Evolutionary conservation across 2,888 invertebrate species (phyloP).

Genomic region (Bombylius major): DNA sequence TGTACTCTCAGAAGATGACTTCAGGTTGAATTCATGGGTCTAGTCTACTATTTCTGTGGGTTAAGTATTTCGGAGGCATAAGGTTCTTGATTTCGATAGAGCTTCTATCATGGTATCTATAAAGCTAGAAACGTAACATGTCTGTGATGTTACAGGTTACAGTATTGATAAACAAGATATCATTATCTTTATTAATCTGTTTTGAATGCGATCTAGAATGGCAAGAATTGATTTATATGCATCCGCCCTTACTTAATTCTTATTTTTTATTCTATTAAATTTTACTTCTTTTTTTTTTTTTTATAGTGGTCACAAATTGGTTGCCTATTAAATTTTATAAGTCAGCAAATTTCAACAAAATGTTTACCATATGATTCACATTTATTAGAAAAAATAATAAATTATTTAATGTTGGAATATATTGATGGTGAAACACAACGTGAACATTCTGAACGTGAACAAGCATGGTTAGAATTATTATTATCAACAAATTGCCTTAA

Average conservation of each 20-base stretch:
- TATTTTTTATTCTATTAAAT: background rate
- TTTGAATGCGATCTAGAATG: too few relatives aligned
- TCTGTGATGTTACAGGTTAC: too few relatives aligned
- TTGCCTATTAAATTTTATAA: conserved; percentile 51
- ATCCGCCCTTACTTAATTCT: background rate
- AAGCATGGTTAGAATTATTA: conserved; percentile 57
- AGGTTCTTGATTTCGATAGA: too few relatives aligned
- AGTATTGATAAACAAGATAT: too few relatives aligned
- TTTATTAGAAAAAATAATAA: conserved; percentile 47
- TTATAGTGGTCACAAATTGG: conserved; percentile 41
- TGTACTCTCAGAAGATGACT: too few relatives aligned
- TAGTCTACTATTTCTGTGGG: too few relatives aligned
- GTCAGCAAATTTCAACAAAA: conserved; percentile 46
- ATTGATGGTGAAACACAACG: conserved; percentile 33
- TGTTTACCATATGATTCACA: conserved; percentile 34
- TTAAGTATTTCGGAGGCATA: too few relatives aligned
- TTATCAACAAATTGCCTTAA: conserved; percentile 47
- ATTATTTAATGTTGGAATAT: conserved; percentile 42
- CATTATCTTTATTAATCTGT: too few relatives aligned
- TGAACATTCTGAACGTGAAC: conserved; percentile 55
- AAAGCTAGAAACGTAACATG: too few relatives aligned
- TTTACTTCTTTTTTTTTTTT: background rate
- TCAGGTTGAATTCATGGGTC: too few relatives aligned
- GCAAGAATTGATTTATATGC: background rate
- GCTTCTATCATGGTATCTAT: too few relatives aligned